Evolutionary conservation across 2,797 vertebrate genomes (phyloP).

Genomic region (Simalia tracyae): DNA sequence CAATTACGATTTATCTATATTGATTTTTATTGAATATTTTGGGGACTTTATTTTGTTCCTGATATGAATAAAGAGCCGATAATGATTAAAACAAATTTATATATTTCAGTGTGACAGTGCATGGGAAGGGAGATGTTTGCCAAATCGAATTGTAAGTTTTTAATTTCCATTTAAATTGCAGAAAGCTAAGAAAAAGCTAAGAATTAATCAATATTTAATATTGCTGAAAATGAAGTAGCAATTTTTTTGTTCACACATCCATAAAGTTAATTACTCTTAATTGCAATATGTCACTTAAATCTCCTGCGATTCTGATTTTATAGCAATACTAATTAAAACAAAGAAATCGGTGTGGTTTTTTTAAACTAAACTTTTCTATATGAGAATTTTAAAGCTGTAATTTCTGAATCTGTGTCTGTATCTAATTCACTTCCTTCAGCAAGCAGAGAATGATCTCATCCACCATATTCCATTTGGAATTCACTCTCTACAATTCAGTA

Average conservation of each 20-base stretch:
- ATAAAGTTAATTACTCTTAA: constrained; percentile 3
- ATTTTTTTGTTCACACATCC: not conserved
- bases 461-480: not conserved
- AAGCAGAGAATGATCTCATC: not conserved
- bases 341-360: not conserved
- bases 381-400: not conserved
- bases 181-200: constrained; percentile 4
- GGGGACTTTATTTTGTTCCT: constrained; percentile 5
- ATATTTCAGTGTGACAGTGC: not conserved
- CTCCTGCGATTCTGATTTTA: not conserved
- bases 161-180: constrained; percentile 1
- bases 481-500: not conserved
- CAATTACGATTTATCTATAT: constrained; percentile 27
- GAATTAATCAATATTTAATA: not conserved
- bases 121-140: not conserved
- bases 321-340: not conserved
- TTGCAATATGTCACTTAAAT: not conserved
- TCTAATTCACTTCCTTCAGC: not conserved
- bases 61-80: not conserved
- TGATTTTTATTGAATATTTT: constrained; percentile 21
- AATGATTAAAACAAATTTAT: not conserved
- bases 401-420: not conserved
- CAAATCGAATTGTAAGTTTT: not conserved
- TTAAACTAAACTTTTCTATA: not conserved
- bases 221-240: not conserved